These are phyloP conservation scores for Mustela erminea DNA, from an alignment of 2,797 vertebrate species.

Conservation along the genomic window DNA sequence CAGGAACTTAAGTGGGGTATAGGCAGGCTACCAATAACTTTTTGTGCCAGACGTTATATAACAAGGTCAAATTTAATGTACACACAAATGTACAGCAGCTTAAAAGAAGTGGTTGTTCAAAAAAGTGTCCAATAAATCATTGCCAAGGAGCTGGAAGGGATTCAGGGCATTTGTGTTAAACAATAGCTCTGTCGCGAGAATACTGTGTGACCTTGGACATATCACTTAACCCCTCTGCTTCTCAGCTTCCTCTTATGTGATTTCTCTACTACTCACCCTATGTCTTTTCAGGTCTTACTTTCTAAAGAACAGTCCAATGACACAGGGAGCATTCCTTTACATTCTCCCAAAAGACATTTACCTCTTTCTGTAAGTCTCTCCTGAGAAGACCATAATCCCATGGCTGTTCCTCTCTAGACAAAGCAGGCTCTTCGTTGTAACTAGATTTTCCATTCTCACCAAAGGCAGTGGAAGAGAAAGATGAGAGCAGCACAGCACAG, in stretches of 20 bases:
- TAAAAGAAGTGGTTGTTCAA: slow-evolving; percentile 76
- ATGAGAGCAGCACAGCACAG: not conserved
- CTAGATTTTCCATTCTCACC: slow-evolving; percentile 27
- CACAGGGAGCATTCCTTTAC: not conserved
- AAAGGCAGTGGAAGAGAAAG: slow-evolving; percentile 15
- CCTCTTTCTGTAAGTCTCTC: slow-evolving; percentile 6
- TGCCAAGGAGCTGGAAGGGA: not conserved
- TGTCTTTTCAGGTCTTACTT: not conserved
- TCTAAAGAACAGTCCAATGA: not conserved
- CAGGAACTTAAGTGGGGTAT: slow-evolving; percentile 71
- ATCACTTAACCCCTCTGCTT: slow-evolving; percentile 54
- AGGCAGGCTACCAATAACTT: slow-evolving; percentile 80
- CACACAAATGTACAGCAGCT: slow-evolving; percentile 77
- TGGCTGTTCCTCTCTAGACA: slow-evolving; percentile 8
- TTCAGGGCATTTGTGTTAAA: slow-evolving; percentile 25
- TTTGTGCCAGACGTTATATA: slow-evolving; percentile 72
- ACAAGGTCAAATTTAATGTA: slow-evolving; percentile 78
- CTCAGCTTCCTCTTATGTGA: slow-evolving; percentile 5
- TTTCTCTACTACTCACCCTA: not conserved
- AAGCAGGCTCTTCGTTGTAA: slow-evolving; percentile 5
- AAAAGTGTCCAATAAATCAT: slow-evolving; percentile 67
- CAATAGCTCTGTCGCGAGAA: slow-evolving; percentile 21
- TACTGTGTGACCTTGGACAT: slow-evolving; percentile 1
- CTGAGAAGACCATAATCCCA: slow-evolving; percentile 21
- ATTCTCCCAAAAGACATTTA: not conserved